These are phyloP conservation scores for Cynopterus sphinx DNA, from an alignment of 2,797 vertebrate genomes.

Conservation along the genomic window DNA sequence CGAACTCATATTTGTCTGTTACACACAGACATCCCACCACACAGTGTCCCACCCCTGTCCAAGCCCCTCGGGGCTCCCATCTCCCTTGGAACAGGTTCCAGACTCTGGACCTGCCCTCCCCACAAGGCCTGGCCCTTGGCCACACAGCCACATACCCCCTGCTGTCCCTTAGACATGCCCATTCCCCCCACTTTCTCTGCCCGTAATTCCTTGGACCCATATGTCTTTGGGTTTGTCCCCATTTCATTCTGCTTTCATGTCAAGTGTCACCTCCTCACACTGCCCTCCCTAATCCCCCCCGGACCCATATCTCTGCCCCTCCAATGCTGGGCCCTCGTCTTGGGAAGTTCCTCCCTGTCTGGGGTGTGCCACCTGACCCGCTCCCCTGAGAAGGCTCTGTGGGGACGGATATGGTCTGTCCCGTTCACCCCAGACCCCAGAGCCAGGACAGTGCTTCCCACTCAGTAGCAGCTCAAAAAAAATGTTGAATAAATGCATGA, in stretches of 20 bases:
- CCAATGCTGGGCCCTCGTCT: rapidly evolving
- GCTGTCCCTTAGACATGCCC: too few relatives aligned
- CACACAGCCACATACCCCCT: rapidly evolving
- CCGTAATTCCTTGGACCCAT: neutral
- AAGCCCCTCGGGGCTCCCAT: neutral
- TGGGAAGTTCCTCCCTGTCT: rapidly evolving
- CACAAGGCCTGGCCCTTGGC: too few relatives aligned
- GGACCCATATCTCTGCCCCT: neutral
- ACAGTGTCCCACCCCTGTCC: rapidly evolving
- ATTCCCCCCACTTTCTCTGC: too few relatives aligned
- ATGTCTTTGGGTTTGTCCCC: neutral
- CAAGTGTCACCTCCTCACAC: neutral
- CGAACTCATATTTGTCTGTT: neutral
- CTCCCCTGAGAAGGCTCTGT: neutral
- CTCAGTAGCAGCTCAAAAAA: neutral
- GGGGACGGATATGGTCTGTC: rapidly evolving
- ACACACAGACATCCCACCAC: neutral
- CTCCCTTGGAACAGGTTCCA: neutral
- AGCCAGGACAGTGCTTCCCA: rapidly evolving
- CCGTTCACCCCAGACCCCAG: rapidly evolving
- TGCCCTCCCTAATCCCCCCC: rapidly evolving
- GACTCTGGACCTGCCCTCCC: neutral
- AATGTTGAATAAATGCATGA: neutral
- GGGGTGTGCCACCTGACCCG: rapidly evolving
- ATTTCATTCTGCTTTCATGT: neutral